Evolutionary conservation across 2,797 vertebrate genomes (phyloP), one percentile per base, ranked within the genome.

Genomic region (Leptatherina wallacei): DNA sequence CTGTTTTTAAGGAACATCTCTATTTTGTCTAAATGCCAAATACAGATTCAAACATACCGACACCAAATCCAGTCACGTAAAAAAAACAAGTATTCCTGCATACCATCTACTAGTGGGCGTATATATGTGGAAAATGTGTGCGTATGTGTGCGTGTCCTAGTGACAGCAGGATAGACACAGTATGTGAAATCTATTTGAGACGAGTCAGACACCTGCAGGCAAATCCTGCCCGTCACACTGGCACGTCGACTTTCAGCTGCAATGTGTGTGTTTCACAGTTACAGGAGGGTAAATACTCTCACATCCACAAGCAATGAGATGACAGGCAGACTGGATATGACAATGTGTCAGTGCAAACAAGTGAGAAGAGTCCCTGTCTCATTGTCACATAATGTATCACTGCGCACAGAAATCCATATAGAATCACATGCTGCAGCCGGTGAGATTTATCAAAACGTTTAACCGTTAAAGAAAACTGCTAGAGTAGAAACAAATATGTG

Each of bases 161-260:
- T 40, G 72, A 55, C 69, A 71, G 63, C 58, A 51, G 64, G 16
- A 69, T n/a, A 55, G 52, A 75, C 54, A 35, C 52, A 40, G 32
- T 20, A 32, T 69, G 62, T 78, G 75, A 84, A 82, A 79, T 73
- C 44, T 58, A 61, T 55, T 74, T 76, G 61, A 47, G 51, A 71
- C 61, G 68, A 71, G 65, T 75, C 67, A 77, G 61, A 87, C 64
- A 76, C 71, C 85, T 88, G 75, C 49, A 4, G 72, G 83, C 64
- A 54, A 64, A 72, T 75, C 65, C 62, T 77, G 47, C 59, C 67
- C 52, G 2, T 80, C 82, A 72, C 75, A 74, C 75, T 29, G 35
- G 20, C 55, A 51, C 55, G 63, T 59, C 74, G 81, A 80, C 77
- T 65, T 84, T 66, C 40, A 24, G 57, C 71, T 59, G 61, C 62